These are phyloP conservation scores for Plestiodon gilberti DNA, from an alignment of 2,113 vertebrate species.

Conservation along the genomic window DNA sequence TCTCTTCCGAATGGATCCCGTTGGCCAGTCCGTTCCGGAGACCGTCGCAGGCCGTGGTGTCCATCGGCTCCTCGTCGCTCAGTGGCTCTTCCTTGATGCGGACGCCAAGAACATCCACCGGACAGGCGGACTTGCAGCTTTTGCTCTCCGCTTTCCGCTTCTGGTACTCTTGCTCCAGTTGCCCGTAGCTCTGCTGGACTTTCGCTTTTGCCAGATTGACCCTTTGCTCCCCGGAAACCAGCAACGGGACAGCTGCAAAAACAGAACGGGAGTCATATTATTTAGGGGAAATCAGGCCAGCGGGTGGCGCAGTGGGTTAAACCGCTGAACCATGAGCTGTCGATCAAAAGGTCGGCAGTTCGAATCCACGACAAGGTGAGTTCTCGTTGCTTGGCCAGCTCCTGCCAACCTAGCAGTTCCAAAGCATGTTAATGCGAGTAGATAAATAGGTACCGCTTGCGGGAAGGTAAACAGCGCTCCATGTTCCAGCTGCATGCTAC, in stretches of 20 bases:
- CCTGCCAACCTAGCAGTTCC: too few species aligned
- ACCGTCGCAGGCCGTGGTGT: constrained; percentile 68
- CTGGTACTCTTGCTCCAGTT: constrained; percentile 85
- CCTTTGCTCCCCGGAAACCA: constrained; percentile 88
- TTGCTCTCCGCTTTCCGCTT: constrained; percentile 73
- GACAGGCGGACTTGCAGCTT: neutral
- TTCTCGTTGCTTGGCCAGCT: too few species aligned
- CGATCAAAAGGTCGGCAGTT: too few species aligned
- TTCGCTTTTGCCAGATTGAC: constrained; percentile 84
- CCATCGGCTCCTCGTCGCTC: constrained; percentile 87
- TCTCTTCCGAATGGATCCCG: constrained; percentile 74
- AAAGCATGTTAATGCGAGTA: too few species aligned
- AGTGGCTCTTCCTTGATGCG: constrained; percentile 82
- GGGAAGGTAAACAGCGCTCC: too few species aligned
- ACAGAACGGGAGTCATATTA: neutral
- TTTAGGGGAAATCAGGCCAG: too few species aligned
- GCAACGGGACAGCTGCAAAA: constrained; percentile 66
- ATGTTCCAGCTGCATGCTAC: too few species aligned
- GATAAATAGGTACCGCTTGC: too few species aligned
- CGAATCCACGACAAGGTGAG: too few species aligned
- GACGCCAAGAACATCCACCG: constrained; percentile 55
- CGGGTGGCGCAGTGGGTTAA: too few species aligned
- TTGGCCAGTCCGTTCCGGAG: constrained; percentile 83
- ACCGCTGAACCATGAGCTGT: too few species aligned
- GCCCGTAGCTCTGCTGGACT: constrained; percentile 78